phyloP scores from a whole-genome alignment of 2,797 vertebrate genomes.

The Orestias chungarensis region DNA sequence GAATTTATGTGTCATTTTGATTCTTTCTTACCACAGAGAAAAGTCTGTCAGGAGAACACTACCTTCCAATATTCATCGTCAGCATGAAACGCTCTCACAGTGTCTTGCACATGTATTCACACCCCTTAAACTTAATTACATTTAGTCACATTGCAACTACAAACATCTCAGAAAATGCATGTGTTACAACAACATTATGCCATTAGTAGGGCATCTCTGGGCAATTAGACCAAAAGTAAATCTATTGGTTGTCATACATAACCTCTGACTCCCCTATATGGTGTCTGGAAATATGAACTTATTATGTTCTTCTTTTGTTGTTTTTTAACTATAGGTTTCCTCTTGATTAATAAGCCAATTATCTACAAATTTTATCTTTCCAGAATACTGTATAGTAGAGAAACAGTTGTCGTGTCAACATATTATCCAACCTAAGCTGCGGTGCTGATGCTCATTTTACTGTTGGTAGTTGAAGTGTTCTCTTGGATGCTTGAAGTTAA shows the following conservation, averaged over 20 bases:
- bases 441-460: too few species aligned
- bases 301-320: too few species aligned
- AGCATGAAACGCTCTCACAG: constrained; percentile 19
- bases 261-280: neutral
- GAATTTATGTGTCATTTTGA: constrained; percentile 19
- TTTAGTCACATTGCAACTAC: neutral
- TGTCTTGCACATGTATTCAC: constrained; percentile 15
- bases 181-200: neutral
- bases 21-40: constrained; percentile 38
- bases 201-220: neutral
- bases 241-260: too few species aligned
- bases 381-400: too few species aligned
- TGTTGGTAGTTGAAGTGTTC: too few species aligned
- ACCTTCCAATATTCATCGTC: constrained; percentile 12
- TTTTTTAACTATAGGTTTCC: neutral
- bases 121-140: neutral
- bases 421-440: neutral
- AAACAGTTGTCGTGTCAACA: neutral
- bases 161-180: neutral
- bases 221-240: too few species aligned
- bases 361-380: too few species aligned
- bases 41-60: constrained; percentile 1
- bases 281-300: too few species aligned
- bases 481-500: neutral
- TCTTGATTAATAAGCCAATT: too few species aligned